Percentiles rank a stretch among this genome's conserved stretches.
Conservation (phyloP, 1,140 invertebrate species). For the Protaetia brevitarsis region DNA sequence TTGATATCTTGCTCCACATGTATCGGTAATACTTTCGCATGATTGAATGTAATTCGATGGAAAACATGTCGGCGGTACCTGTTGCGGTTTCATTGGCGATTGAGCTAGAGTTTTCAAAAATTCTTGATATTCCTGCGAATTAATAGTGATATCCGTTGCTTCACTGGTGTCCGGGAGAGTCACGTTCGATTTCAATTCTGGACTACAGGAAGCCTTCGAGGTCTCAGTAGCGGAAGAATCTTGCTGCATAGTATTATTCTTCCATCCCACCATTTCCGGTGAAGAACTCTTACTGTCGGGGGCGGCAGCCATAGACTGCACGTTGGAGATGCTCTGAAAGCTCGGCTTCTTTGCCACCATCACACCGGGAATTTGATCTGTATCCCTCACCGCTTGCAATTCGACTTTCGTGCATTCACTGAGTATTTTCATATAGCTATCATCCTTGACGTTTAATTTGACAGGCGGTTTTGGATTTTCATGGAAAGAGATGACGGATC, state of each 20-base stretch:
- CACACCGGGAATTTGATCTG: neutral
- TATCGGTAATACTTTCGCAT: neutral
- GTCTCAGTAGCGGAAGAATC: neutral
- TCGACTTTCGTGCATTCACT: neutral
- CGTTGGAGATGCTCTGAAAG: neutral
- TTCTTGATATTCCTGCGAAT: neutral
- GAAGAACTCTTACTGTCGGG: neutral
- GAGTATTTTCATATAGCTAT: neutral
- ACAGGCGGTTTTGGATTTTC: neutral
- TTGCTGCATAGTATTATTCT: constrained; percentile 7
- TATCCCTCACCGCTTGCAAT: neutral
- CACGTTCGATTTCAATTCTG: neutral
- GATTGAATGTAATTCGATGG: neutral
- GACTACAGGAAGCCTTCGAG: neutral
- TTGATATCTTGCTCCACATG: neutral
- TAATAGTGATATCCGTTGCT: constrained; percentile 4
- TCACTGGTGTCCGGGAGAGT: neutral
- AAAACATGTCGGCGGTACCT: neutral
- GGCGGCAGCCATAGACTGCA: neutral
- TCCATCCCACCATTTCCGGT: constrained; percentile 3
- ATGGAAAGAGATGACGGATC: neutral
- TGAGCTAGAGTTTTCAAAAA: neutral
- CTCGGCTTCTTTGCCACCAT: neutral
- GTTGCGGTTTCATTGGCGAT: neutral
- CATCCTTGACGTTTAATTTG: neutral